Base-by-base conservation (phyloP, 2,113 vertebrate genomes). In the Cyanoderma ruficeps region DNA sequence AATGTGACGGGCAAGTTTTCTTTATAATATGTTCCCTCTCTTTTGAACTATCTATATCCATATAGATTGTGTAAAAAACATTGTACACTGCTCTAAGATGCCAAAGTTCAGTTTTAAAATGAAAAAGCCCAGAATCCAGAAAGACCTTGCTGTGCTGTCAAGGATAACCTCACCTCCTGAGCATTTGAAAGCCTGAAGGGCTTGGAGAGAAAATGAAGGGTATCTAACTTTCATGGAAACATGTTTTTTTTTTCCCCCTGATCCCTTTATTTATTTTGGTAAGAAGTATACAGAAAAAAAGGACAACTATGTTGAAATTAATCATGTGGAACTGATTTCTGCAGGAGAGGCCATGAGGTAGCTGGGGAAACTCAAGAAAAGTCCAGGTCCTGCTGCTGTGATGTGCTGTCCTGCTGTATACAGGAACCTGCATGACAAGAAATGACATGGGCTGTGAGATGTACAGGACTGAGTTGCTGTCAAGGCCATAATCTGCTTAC, bases 101-200 rank as follows among this genome's bases (percentile, higher is more conserved):
- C 24, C 50, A 74, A 55, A 64, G 22, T 77, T 79, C 37, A 37
- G 3, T 74, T 77, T 77, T 60, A 56, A 92, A 89, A 90, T 3
- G 1, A 46, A 89, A 74, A n/a, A 83, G 2, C 20, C 19, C 47
- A 50, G 39, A 87, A 90, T 28, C 14, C 47, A 81, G 33, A 78
- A 85, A 87, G 57, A 39, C 10, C 22, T 50, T 84, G 35, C 35
- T 94, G 15, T 87, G 53, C 25, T 85, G 27, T 89, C 35, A 64
- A 68, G 28, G 11, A 56, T 86, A 92, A 87, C 86, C 56, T 94
- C 83, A 94, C 21, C 20, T 83, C 77, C 92, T 19, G 72, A 53
- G 39, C 57, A 87, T 82, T 33, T 65, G 76, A 83, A 93, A 80
- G 37, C 71, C 52, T 86, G 50, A 84, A 91, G 49, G 64, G 9